Base-by-base conservation (phyloP, 2,797 vertebrate species). In the Podarcis siculus region DNA sequence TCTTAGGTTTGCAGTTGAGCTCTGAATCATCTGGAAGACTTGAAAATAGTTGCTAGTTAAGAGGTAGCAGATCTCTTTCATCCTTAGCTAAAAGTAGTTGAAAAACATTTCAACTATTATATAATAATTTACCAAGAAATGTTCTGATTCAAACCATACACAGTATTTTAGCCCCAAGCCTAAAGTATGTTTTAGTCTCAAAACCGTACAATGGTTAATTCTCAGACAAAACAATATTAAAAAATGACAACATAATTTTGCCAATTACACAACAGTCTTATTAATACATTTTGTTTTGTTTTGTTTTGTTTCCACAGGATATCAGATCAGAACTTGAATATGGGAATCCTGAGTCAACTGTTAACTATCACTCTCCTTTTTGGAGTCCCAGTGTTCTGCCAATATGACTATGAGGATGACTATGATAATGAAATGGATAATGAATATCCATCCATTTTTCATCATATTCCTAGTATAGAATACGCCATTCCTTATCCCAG, bases 321-420 rank as follows among this genome's bases (percentile, higher is more conserved):
- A 78, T 30, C 77, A 90, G 1, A 67, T 1, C 88, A 8, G 30
- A 37, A 23, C 27, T 37, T 76, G 79, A 95, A 83, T n/a, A 97
- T 98, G 96, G 81, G 83, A 30, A 89, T 95, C 90, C 71, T 93
- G 77, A 95, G 85, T 13, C 93, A 89, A 67, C 66, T 95, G 19
- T 91, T 30, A 64, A 61, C 95, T 87, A 27, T 96, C 30, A 82
- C 92, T 67, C 89, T 97, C 78, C 87, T 97, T 78, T 93, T 95
- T 90, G 92, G 89, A 92, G 88, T 92, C 91, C 77, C 78, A 39
- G 96, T 96, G 4, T 45, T 96, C 30, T 95, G 96, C 89, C 97
- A 98, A 82, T 96, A 98, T 25, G 96, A 97, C 79, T 96, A 96
- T 93, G 96, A 96, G 83, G 95, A 97, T 89, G 96, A 97, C 49